Evolutionary conservation across 2,888 invertebrate species (phyloP).

Genomic region (Aquatica leii): DNA sequence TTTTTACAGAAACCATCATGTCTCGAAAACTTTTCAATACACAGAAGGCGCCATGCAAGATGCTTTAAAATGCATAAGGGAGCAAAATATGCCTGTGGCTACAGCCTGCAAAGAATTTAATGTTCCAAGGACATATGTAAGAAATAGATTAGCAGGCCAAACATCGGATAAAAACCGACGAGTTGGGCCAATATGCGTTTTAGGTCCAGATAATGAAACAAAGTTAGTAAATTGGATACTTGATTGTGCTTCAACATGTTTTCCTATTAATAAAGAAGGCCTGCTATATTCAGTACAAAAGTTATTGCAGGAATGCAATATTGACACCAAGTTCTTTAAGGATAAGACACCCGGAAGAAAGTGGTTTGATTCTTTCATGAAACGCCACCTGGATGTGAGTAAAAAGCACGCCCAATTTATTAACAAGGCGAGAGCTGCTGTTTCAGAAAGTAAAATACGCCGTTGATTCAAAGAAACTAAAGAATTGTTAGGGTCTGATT

Average conservation of each 20-base stretch:
- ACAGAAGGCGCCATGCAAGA: not conserved
- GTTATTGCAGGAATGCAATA: not conserved
- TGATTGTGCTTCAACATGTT: not conserved
- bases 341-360: conserved; percentile 13
- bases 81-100: not conserved
- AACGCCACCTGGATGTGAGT: no score
- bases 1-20: conserved; percentile 1
- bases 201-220: not conserved
- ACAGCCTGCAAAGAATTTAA: not conserved
- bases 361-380: conserved; percentile 41
- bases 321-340: not conserved
- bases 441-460: no score
- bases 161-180: not conserved
- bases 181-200: not conserved
- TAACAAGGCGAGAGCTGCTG: no score
- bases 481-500: no score
- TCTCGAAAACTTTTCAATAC: not conserved
- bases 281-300: not conserved
- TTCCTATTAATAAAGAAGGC: not conserved
- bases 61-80: not conserved
- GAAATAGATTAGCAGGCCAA: not conserved
- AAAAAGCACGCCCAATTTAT: no score
- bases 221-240: conserved; percentile 5
- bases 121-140: conserved; percentile 1
- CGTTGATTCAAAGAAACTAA: no score